Conservation (phyloP, 2,113 vertebrate genomes). For the Manacus vitellinus region DNA sequence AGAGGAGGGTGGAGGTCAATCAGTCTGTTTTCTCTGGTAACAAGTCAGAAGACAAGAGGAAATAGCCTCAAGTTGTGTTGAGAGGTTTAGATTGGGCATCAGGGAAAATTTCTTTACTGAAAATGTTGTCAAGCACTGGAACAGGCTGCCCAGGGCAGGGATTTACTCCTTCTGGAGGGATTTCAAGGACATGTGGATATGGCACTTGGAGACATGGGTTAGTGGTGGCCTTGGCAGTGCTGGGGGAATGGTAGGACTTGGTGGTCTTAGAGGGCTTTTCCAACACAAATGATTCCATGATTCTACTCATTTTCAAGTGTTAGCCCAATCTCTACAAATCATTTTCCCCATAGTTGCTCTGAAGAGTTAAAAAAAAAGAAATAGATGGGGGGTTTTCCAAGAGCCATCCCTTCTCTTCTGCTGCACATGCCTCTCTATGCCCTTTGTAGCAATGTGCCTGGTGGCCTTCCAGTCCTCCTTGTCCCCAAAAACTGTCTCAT, state of each 20-base stretch:
- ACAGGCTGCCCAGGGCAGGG: background rate
- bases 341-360: background rate
- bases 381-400: background rate
- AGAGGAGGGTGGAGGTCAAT: background rate
- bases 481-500: background rate
- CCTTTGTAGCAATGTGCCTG: background rate
- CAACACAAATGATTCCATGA: background rate
- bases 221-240: background rate
- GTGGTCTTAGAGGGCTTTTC: background rate
- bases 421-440: background rate
- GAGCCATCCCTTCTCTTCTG: background rate
- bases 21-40: background rate
- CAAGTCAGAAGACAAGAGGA: background rate
- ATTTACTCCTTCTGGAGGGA: background rate
- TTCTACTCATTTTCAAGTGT: background rate
- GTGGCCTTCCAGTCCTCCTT: background rate
- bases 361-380: background rate
- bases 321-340: background rate
- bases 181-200: background rate
- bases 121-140: background rate
- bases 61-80: background rate
- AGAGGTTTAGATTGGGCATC: fast-evolving
- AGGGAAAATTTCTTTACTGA: fast-evolving
- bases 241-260: background rate
- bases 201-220: background rate